Percentiles rank a stretch among this genome's conserved stretches.
These are phyloP conservation scores for Antheraea yamamai DNA, from an alignment of 2,888 invertebrate species.

Conservation along the genomic window DNA sequence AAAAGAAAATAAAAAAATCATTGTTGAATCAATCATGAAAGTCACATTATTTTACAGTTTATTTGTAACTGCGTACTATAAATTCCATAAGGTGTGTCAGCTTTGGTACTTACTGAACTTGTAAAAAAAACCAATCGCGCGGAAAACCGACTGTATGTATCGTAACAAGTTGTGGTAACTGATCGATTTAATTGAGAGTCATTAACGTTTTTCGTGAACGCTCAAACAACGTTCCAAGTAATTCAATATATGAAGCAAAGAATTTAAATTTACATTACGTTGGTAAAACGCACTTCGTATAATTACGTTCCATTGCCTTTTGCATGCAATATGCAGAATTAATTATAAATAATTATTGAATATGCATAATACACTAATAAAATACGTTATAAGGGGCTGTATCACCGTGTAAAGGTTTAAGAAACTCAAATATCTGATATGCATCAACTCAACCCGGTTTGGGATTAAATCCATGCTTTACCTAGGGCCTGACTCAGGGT, in stretches of 20 bases:
- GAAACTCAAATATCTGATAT: too few species aligned
- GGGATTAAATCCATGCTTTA: neutral
- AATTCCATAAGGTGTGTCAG: too few species aligned
- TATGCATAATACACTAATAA: too few species aligned
- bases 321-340: neutral
- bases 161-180: conserved; percentile 9
- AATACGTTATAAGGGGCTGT: too few species aligned
- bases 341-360: neutral
- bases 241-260: neutral
- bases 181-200: neutral
- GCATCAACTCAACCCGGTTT: neutral
- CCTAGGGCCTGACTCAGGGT: neutral
- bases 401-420: too few species aligned
- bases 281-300: neutral
- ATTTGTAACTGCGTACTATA: neutral
- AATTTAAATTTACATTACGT: conserved; percentile 6
- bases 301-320: neutral
- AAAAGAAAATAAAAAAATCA: too few species aligned
- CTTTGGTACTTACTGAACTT: neutral
- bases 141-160: neutral
- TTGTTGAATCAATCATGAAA: too few species aligned
- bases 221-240: neutral
- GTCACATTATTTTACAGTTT: too few species aligned
- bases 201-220: neutral
- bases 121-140: neutral